A percentile compares a stretch with the other conserved stretches of the same genome.
phyloP scores from a whole-genome alignment of 2,797 vertebrate species.

The Helarctos malayanus region DNA sequence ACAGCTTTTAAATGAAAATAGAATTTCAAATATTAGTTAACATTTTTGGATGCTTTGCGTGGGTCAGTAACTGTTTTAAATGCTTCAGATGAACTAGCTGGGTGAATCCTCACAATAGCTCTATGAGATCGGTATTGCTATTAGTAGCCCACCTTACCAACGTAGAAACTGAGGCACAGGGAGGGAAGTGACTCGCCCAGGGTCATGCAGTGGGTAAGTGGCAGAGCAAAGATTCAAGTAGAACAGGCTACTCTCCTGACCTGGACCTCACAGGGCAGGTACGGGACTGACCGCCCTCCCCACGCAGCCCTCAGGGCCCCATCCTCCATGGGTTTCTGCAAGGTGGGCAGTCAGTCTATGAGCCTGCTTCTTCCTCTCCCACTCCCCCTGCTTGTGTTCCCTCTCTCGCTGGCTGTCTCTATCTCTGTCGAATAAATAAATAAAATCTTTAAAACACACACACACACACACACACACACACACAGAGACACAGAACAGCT shows the following conservation, averaged over 20 bases:
- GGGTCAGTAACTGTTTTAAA: background rate
- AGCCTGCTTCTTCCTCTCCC: no score
- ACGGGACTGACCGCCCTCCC: background rate
- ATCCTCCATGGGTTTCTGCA: background rate
- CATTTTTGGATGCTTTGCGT: background rate
- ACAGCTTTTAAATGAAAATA: slow-evolving; percentile 41
- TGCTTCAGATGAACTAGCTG: background rate
- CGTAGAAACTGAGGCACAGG: background rate
- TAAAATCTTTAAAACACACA: no score
- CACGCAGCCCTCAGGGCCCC: background rate
- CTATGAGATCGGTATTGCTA: background rate
- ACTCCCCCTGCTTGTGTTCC: no score
- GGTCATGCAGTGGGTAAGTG: background rate
- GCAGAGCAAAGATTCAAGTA: background rate
- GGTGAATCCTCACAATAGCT: background rate
- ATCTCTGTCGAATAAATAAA: no score
- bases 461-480: no score
- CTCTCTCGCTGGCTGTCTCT: no score
- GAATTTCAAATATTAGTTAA: slow-evolving; percentile 20
- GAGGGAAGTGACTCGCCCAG: background rate
- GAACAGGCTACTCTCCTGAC: background rate
- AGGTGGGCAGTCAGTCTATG: background rate
- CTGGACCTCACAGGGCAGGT: background rate
- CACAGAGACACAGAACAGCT: background rate
- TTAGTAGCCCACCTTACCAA: background rate